Evolutionary conservation across 2,797 vertebrate species (phyloP), one percentile per base, ranked within the genome.

Genomic region (Phoxinus dragarum): DNA sequence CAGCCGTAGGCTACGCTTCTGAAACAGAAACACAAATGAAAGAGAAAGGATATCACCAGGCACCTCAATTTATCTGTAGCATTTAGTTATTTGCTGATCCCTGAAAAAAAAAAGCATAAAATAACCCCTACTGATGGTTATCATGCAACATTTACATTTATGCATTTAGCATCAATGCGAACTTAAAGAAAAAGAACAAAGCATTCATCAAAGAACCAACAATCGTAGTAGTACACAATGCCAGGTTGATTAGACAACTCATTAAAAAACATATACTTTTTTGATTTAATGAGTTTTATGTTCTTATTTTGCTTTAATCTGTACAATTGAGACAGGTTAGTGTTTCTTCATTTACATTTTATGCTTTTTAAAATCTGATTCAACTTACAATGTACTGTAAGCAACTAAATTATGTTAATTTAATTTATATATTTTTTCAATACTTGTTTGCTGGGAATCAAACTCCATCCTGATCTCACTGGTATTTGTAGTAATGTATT

Each of bases 71-170:
- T 86, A 88, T 86, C 56, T 87, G 86, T 89, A 89, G 40, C 73
- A 78, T 82, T 90, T 91, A 92, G 92, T 91, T 90, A 93, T 89
- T 90, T 79, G 90, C 86, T 42, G 44, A 88, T 86, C 78, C 31
- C 2, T 84, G 61, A 86, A 11, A 27, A 27, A 27, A 27, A 27
- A 27, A 27, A 27, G 27, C 27, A 27, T 27, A 27, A 27, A 27
- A 75, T 10, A 19, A 42, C 6, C 17, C 44, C 34, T 1, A 4
- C 17, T 84, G 64, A 78, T 68, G n/a, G 34, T 68, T 84, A 68
- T 77, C 61, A 42, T 44, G 40, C 19, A 56, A 38, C 47, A 47
- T 47, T 47, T 47, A 16, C 47, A 16, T 47, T 5, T 47, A 16
- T 47, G 12, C 47, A 47, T 47, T 47, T 16, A 16, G 47, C 14